These are phyloP conservation scores for Leptogaster cylindrica DNA, from an alignment of 2,888 invertebrate genomes.

Conservation along the genomic window DNA sequence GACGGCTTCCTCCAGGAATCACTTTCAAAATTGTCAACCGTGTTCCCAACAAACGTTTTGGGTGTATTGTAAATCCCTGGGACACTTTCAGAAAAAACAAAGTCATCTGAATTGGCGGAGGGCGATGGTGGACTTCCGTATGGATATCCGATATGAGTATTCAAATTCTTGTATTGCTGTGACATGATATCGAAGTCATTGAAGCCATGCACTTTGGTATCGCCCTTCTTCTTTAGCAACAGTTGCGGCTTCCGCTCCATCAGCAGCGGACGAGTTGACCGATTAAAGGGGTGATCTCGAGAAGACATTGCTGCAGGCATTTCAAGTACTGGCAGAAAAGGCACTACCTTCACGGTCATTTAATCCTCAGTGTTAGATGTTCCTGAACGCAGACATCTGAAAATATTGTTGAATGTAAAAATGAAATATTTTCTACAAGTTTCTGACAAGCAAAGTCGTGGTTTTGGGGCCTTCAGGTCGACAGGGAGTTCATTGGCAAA, in stretches of 20 bases:
- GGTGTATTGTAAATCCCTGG: neutral
- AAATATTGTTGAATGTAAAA: neutral
- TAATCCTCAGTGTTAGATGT: too few species aligned
- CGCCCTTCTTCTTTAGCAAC: constrained; percentile 52
- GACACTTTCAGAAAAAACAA: constrained; percentile 54
- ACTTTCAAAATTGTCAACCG: neutral
- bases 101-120: constrained; percentile 56
- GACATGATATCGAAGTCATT: constrained; percentile 60
- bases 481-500: neutral
- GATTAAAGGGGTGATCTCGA: constrained; percentile 59
- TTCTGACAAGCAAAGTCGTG: neutral
- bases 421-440: too few species aligned
- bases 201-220: constrained; percentile 58
- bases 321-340: constrained; percentile 51
- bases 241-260: constrained; percentile 54
- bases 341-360: constrained; percentile 55
- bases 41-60: neutral
- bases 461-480: neutral
- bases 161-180: constrained; percentile 59
- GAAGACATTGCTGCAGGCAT: constrained; percentile 51
- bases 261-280: constrained; percentile 57
- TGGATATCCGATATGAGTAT: constrained; percentile 59
- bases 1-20: neutral
- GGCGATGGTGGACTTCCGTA: constrained; percentile 61
- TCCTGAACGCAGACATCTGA: too few species aligned